Evolutionary conservation across 2,113 vertebrate genomes (phyloP).

Genomic region (Diphyllodes magnificus): DNA sequence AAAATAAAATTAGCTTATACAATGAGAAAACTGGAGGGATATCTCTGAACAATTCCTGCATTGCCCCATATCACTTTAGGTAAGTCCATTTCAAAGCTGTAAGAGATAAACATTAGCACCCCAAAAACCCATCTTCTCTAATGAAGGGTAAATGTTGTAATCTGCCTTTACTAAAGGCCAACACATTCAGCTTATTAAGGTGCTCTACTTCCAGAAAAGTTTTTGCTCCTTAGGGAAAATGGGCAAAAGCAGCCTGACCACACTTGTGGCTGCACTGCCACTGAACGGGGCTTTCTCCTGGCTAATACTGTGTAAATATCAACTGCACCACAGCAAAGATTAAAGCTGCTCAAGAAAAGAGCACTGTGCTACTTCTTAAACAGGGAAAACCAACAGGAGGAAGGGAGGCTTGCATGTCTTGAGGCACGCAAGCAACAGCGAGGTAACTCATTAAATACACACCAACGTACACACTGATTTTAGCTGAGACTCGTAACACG

Average conservation of each 20-base stretch:
- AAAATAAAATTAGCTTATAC: not conserved
- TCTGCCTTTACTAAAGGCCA: not conserved
- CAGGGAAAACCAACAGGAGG: not conserved
- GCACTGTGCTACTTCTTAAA: not conserved
- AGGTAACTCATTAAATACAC: not conserved
- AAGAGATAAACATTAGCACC: not conserved
- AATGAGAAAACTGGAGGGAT: not conserved
- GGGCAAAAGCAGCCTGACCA: not conserved
- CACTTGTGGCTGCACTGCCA: fast-evolving
- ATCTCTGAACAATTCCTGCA: not conserved
- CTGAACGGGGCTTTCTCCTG: not conserved
- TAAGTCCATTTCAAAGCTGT: not conserved
- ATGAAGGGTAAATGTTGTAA: fast-evolving
- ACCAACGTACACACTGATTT: not conserved
- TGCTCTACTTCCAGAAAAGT: not conserved
- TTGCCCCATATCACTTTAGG: not conserved
- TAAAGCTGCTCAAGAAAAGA: not conserved
- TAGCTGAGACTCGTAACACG: not conserved
- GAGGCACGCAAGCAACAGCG: not conserved
- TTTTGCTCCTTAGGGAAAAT: not conserved
- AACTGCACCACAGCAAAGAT: not conserved
- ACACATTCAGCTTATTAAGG: not conserved
- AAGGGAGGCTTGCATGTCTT: not conserved
- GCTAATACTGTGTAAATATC: not conserved
- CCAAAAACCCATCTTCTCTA: not conserved